A percentile compares a stretch with the other conserved stretches of the same genome.
Evolutionary conservation across 2,888 invertebrate species (phyloP).

Genomic region (Syrista parreyssii): DNA sequence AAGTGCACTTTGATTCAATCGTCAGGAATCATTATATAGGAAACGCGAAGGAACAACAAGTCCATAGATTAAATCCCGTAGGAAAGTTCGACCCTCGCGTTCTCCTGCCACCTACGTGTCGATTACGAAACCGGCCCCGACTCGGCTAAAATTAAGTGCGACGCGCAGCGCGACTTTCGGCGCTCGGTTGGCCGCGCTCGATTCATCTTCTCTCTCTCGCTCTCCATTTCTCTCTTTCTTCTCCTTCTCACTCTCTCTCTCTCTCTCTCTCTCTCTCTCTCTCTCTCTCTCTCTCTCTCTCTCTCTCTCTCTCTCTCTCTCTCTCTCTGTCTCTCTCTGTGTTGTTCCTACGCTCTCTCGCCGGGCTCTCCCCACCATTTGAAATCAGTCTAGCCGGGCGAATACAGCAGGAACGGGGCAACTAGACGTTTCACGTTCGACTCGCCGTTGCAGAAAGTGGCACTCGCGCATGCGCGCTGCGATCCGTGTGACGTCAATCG

Average conservation of each 20-base stretch:
- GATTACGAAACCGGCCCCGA: background rate
- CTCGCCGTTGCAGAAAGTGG: too few relatives aligned
- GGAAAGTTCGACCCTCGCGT: background rate
- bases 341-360: slow-evolving; percentile 10
- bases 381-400: too few relatives aligned
- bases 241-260: slow-evolving; percentile 1
- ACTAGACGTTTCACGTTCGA: too few relatives aligned
- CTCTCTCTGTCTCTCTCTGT: background rate
- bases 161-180: background rate
- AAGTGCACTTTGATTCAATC: background rate
- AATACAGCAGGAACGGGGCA: too few relatives aligned
- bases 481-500: too few relatives aligned
- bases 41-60: background rate
- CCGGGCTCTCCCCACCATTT: slow-evolving; percentile 10
- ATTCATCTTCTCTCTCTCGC: slow-evolving; percentile 4
- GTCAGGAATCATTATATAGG: background rate
- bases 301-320: background rate
- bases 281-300: slow-evolving; percentile 1
- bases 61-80: background rate
- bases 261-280: slow-evolving; percentile 2
- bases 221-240: slow-evolving; percentile 4
- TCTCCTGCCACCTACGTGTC: background rate
- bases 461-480: too few relatives aligned
- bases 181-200: background rate
- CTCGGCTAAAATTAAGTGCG: background rate